phyloP scores from a whole-genome alignment of 2,888 invertebrate genomes.

The Ormyrus rosae region DNA sequence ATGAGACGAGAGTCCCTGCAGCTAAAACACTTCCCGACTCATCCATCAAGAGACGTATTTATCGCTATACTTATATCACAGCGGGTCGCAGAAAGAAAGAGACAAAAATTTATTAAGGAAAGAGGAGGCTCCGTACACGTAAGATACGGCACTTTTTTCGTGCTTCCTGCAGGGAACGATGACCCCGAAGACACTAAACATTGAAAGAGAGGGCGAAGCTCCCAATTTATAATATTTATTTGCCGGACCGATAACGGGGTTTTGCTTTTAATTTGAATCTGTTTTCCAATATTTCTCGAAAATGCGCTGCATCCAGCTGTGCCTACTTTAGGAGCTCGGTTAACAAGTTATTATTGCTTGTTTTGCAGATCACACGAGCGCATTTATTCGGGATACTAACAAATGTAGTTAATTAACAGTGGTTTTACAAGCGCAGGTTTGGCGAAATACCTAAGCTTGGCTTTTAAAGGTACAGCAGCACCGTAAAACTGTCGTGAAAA shows the following conservation, averaged over 20 bases:
- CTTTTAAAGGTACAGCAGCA: slow-evolving; percentile 30
- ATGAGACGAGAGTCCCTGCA: too few species aligned
- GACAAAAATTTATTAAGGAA: slow-evolving; percentile 18
- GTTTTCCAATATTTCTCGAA: slow-evolving; percentile 39
- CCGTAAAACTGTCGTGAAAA: slow-evolving; percentile 48
- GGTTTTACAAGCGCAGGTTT: slow-evolving; percentile 40
- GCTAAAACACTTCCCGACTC: background rate
- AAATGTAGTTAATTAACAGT: slow-evolving; percentile 18
- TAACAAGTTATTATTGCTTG: background rate
- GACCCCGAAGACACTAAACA: background rate
- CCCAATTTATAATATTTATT: slow-evolving; percentile 75
- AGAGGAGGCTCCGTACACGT: background rate
- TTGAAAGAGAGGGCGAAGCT: slow-evolving; percentile 47
- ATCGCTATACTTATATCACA: slow-evolving; percentile 21
- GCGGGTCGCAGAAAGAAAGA: background rate
- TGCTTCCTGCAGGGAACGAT: slow-evolving; percentile 20
- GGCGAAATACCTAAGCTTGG: slow-evolving; percentile 29
- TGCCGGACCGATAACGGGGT: slow-evolving; percentile 72
- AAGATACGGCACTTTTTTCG: background rate
- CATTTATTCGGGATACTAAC: background rate
- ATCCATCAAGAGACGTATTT: slow-evolving; percentile 25
- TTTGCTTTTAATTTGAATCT: slow-evolving; percentile 57
- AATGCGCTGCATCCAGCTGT: slow-evolving; percentile 33
- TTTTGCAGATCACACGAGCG: background rate
- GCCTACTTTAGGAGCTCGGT: background rate